Evolutionary conservation across 2,888 invertebrate genomes (phyloP).

Genomic region (Pyrocoelia pectoralis): DNA sequence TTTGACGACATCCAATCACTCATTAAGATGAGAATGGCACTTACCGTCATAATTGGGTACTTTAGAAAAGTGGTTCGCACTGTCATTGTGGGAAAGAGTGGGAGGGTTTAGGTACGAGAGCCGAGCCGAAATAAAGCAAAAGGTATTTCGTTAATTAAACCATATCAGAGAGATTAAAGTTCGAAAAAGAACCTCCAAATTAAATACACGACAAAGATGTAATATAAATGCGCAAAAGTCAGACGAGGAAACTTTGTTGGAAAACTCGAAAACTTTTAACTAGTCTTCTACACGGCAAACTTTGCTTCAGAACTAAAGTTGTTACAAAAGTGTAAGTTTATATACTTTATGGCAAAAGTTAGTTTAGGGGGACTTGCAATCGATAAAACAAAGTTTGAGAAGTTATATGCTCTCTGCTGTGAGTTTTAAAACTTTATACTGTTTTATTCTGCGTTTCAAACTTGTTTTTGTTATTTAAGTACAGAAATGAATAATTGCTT

Average conservation of each 20-base stretch:
- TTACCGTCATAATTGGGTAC: constrained; percentile 32
- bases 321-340: constrained; percentile 63
- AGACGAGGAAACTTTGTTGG: constrained; percentile 45
- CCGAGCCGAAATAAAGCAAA: constrained; percentile 46
- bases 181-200: constrained; percentile 48
- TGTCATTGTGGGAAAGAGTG: constrained; percentile 2
- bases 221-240: constrained; percentile 42
- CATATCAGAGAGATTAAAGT: constrained; percentile 54
- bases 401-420: constrained; percentile 43
- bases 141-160: constrained; percentile 54
- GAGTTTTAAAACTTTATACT: constrained; percentile 39
- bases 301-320: constrained; percentile 59
- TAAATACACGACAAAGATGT: constrained; percentile 48
- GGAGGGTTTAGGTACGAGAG: constrained; percentile 19
- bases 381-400: constrained; percentile 43
- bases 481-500: constrained; percentile 31
- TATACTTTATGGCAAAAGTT: constrained; percentile 62
- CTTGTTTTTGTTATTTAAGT: constrained; percentile 34
- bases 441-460: constrained; percentile 34
- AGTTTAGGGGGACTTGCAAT: constrained; percentile 53
- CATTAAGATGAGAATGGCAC: not conserved
- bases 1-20: too few relatives aligned
- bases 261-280: constrained; percentile 54
- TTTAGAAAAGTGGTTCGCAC: constrained; percentile 32
- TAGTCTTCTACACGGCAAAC: constrained; percentile 55